Evolutionary conservation across 2,797 vertebrate species (phyloP).

Genomic region (Ispidina picta): DNA sequence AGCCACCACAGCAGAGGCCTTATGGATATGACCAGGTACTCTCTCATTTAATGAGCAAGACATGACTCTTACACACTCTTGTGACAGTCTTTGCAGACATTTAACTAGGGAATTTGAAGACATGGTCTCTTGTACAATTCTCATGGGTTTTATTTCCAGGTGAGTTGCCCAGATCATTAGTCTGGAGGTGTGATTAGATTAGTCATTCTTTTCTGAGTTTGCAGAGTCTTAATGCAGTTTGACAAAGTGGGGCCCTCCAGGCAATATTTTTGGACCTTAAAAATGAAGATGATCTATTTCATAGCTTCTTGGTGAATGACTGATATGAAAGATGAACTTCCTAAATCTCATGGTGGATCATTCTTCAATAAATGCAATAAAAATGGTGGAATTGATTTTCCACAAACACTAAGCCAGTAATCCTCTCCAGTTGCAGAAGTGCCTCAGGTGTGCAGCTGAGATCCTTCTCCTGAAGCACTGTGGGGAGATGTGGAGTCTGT

Average conservation of each 20-base stretch:
- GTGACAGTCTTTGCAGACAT: not conserved
- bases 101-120: not conserved
- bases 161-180: not conserved
- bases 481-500: not conserved
- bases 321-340: not conserved
- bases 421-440: not conserved
- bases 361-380: not conserved
- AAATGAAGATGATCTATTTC: not conserved
- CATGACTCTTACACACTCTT: not conserved
- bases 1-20: conserved; percentile 94
- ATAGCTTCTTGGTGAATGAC: not conserved
- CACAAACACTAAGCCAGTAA: not conserved
- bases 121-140: not conserved
- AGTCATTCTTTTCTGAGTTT: not conserved
- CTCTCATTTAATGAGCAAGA: not conserved
- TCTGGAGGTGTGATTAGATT: not conserved
- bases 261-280: not conserved
- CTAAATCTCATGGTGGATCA: not conserved
- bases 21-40: conserved; percentile 97
- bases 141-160: not conserved
- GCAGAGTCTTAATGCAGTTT: not conserved
- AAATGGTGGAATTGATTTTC: not conserved
- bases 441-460: not conserved
- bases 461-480: not conserved
- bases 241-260: not conserved